These are phyloP conservation scores for Eurytoma californica DNA, from an alignment of 2,888 invertebrate species.

Conservation along the genomic window DNA sequence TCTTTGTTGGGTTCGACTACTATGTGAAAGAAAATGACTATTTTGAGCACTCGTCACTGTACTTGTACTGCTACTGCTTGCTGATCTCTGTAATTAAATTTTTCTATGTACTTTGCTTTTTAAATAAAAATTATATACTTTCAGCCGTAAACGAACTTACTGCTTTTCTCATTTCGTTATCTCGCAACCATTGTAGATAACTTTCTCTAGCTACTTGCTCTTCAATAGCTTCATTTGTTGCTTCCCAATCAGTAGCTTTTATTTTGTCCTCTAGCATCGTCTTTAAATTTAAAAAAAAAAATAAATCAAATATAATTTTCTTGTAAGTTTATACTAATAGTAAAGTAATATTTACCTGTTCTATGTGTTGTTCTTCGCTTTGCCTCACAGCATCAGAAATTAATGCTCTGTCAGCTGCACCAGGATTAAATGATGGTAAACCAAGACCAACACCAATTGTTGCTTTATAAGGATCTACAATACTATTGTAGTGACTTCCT, in stretches of 20 bases:
- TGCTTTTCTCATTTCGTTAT: constrained; percentile 79
- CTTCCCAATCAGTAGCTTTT: constrained; percentile 93
- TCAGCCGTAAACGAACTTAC: constrained; percentile 65
- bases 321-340: neutral
- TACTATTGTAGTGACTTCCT: constrained; percentile 91
- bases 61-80: constrained; percentile 71
- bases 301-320: constrained; percentile 3
- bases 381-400: constrained; percentile 85
- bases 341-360: constrained; percentile 78
- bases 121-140: neutral
- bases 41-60: constrained; percentile 71
- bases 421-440: constrained; percentile 87
- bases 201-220: constrained; percentile 91
- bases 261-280: constrained; percentile 94
- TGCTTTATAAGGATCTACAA: constrained; percentile 89
- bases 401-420: constrained; percentile 82
- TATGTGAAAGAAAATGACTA: constrained; percentile 70
- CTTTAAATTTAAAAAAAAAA: constrained; percentile 73
- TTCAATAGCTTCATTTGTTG: constrained; percentile 92
- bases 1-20: constrained; percentile 67
- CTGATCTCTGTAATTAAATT: constrained; percentile 65
- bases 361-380: constrained; percentile 87
- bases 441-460: constrained; percentile 90
- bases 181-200: constrained; percentile 86
- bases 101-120: neutral